Percentiles rank a stretch among this genome's conserved stretches.
Evolutionary conservation across 2,797 vertebrate genomes (phyloP).

Genomic region (Phrynocephalus guinanensis): DNA sequence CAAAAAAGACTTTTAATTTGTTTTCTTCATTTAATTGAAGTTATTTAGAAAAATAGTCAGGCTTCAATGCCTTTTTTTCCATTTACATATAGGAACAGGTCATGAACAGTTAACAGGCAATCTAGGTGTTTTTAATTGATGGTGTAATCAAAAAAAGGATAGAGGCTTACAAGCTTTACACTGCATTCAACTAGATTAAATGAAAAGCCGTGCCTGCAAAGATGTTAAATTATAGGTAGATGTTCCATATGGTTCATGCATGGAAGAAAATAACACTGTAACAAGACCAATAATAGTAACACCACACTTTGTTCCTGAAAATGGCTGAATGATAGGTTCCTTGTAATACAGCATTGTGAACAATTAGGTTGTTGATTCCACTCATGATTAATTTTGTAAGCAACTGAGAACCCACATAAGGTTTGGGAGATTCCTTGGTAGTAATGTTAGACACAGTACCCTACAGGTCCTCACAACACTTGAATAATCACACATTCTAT

Average conservation of each 20-base stretch:
- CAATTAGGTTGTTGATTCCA: background rate
- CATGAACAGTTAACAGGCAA: slow-evolving; percentile 77
- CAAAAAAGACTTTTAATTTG: slow-evolving; percentile 61
- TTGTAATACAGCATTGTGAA: background rate
- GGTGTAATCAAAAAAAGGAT: slow-evolving; percentile 72
- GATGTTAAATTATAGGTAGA: slow-evolving; percentile 74
- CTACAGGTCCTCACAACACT: background rate
- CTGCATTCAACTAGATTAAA: slow-evolving; percentile 77
- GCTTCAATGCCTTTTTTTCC: slow-evolving; percentile 80
- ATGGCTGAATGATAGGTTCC: slow-evolving; percentile 16
- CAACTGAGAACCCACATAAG: background rate
- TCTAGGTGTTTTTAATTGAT: slow-evolving; percentile 74
- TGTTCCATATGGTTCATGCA: slow-evolving; percentile 75
- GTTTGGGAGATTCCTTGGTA: background rate
- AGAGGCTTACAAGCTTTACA: slow-evolving; percentile 76
- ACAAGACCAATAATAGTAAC: slow-evolving; percentile 64
- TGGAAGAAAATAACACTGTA: slow-evolving; percentile 76
- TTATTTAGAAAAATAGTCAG: slow-evolving; percentile 87
- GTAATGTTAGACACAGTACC: background rate
- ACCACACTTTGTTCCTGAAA: slow-evolving; percentile 75
- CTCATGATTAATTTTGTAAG: background rate
- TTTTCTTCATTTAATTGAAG: slow-evolving; percentile 83
- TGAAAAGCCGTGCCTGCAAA: slow-evolving; percentile 66
- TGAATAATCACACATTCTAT: background rate
- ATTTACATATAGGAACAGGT: slow-evolving; percentile 70